These are phyloP conservation scores for Teleiodes luculella DNA, from an alignment of 2,888 invertebrate genomes.

Conservation along the genomic window DNA sequence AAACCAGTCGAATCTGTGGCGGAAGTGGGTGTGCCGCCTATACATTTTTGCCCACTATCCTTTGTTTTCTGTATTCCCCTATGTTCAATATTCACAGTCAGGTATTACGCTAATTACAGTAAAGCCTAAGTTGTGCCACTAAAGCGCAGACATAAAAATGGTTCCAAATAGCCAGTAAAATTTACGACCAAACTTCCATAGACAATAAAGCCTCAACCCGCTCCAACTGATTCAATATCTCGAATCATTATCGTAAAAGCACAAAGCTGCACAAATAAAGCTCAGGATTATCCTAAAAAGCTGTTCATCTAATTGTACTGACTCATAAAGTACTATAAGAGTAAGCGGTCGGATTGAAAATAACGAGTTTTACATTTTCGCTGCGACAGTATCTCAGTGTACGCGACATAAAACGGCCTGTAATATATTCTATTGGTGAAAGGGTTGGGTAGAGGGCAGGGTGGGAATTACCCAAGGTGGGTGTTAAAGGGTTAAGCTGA, in stretches of 20 bases:
- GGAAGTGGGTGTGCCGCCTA: too few species aligned
- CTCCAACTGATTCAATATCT: conserved; percentile 44
- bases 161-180: conserved; percentile 20
- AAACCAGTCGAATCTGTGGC: too few species aligned
- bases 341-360: conserved; percentile 76
- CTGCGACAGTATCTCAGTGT: conserved; percentile 61
- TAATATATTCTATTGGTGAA: conserved; percentile 80
- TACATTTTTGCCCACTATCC: too few species aligned
- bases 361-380: conserved; percentile 78
- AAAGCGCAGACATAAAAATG: conserved; percentile 12
- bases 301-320: conserved; percentile 70
- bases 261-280: conserved; percentile 44
- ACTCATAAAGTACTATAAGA: conserved; percentile 73
- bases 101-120: too few species aligned
- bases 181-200: conserved; percentile 25
- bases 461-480: conserved; percentile 79
- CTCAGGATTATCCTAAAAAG: conserved; percentile 66
- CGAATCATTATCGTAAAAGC: conserved; percentile 61
- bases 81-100: too few species aligned
- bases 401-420: conserved; percentile 77
- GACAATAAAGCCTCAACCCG: conserved; percentile 27
- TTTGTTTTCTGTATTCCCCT: too few species aligned
- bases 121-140: conserved; percentile 1
- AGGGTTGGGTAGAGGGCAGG: conserved; percentile 68
- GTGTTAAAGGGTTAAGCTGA: conserved; percentile 79